These are phyloP conservation scores for Sturnus vulgaris DNA, from an alignment of 2,113 vertebrate species.

Conservation along the genomic window DNA sequence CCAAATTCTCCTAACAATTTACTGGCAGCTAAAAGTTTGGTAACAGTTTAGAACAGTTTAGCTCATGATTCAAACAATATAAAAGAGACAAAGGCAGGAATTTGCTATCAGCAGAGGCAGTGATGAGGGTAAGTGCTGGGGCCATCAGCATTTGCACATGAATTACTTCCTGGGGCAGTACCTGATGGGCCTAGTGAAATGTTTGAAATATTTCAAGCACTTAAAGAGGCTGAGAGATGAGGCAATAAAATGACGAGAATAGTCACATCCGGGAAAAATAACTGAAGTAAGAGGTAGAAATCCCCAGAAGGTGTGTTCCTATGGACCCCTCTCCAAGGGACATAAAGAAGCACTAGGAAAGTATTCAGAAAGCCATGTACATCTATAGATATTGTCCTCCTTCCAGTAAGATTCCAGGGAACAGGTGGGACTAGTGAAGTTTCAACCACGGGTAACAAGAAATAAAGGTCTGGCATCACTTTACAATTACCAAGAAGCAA, in stretches of 20 bases:
- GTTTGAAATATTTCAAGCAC: not conserved
- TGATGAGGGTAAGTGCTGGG: not conserved
- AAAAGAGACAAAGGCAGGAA: not conserved
- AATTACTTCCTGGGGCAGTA: not conserved
- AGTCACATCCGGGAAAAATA: not conserved
- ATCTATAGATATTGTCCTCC: not conserved
- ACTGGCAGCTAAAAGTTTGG: rapidly evolving
- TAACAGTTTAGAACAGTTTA: not conserved
- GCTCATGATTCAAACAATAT: not conserved
- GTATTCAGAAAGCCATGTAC: not conserved
- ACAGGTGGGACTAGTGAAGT: not conserved
- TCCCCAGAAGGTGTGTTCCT: not conserved
- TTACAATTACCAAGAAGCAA: not conserved
- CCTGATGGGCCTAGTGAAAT: not conserved
- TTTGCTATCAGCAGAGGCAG: not conserved
- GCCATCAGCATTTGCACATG: not conserved
- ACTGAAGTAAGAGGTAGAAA: not conserved
- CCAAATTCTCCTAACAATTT: not conserved
- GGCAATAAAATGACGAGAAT: not conserved
- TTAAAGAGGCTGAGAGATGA: not conserved
- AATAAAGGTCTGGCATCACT: not conserved
- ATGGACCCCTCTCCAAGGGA: not conserved
- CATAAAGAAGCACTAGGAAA: not conserved
- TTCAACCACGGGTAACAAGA: not conserved
- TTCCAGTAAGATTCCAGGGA: not conserved